Percentiles rank a stretch among this genome's conserved stretches.
phyloP scores from a whole-genome alignment of 2,797 vertebrate genomes.

The Dendrocincla fuliginosa region DNA sequence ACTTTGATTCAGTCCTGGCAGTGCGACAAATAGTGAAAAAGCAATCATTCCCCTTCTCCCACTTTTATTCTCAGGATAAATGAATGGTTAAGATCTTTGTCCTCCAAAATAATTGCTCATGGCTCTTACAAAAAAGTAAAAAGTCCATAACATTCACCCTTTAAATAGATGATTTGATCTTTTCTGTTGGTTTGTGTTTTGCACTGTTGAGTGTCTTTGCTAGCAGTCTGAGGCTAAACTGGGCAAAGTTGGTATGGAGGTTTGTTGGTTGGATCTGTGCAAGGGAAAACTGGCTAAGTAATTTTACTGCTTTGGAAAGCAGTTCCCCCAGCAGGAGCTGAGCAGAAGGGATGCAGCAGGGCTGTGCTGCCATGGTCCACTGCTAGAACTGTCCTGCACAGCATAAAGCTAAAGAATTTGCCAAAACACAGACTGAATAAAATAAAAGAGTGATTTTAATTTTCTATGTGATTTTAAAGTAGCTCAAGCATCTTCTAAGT shows the following conservation, averaged over 20 bases:
- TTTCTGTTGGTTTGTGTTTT: neutral
- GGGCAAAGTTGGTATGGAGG: neutral
- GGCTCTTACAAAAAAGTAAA: neutral
- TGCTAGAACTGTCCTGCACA: neutral
- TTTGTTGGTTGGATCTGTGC: neutral
- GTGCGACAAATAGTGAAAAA: constrained; percentile 20
- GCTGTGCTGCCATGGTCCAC: neutral
- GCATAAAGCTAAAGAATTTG: neutral
- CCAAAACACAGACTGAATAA: neutral
- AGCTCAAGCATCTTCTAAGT: neutral
- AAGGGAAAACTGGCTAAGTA: neutral
- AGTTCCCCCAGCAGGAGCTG: neutral
- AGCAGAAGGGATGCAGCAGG: neutral
- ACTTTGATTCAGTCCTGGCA: constrained; percentile 18
- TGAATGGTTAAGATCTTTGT: neutral
- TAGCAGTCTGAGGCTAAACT: neutral
- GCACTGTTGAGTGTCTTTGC: neutral
- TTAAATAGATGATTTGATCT: constrained; percentile 7
- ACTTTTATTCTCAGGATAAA: constrained; percentile 29
- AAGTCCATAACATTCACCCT: neutral
- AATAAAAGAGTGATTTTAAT: neutral
- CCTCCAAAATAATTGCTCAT: constrained; percentile 23
- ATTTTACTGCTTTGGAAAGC: neutral
- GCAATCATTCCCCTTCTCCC: neutral
- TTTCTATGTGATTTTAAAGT: neutral